Conservation (phyloP, 2,797 vertebrate species). For the Orientallactaga sibirica region DNA sequence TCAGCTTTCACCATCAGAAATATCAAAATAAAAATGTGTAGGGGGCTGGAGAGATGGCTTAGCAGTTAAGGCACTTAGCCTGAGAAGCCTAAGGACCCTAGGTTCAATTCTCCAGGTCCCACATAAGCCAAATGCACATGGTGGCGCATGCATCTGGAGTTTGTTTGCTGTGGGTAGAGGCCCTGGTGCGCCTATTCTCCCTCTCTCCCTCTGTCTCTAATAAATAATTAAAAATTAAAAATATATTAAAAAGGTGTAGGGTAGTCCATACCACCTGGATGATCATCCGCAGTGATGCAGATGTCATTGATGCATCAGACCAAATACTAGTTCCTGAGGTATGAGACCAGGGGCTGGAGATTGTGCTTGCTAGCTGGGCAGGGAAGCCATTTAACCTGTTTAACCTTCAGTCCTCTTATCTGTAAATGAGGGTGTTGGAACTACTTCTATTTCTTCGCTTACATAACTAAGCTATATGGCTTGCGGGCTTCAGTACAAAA, state of each 20-base stretch:
- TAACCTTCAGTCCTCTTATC: not conserved
- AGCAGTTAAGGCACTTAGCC: too few relatives aligned
- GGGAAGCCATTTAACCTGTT: not conserved
- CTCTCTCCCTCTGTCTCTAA: too few relatives aligned
- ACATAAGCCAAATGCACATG: too few relatives aligned
- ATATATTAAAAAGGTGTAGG: not conserved
- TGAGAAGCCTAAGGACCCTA: too few relatives aligned
- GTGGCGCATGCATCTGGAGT: too few relatives aligned
- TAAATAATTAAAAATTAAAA: too few relatives aligned
- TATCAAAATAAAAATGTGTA: not conserved
- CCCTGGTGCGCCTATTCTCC: too few relatives aligned
- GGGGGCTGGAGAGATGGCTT: not conserved
- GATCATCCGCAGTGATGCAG: rapidly evolving
- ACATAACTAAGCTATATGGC: not conserved
- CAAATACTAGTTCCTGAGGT: not conserved
- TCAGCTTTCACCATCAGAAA: not conserved
- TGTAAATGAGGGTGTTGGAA: not conserved
- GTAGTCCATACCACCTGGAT: not conserved
- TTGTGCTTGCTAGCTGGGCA: not conserved
- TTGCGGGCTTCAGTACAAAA: not conserved
- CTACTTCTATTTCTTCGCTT: not conserved
- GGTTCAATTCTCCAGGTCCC: too few relatives aligned
- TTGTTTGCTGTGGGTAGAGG: too few relatives aligned
- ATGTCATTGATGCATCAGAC: not conserved
- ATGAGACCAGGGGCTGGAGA: not conserved